Base-by-base conservation (phyloP, 2,888 invertebrate species). In the Dryomyza anilis region DNA sequence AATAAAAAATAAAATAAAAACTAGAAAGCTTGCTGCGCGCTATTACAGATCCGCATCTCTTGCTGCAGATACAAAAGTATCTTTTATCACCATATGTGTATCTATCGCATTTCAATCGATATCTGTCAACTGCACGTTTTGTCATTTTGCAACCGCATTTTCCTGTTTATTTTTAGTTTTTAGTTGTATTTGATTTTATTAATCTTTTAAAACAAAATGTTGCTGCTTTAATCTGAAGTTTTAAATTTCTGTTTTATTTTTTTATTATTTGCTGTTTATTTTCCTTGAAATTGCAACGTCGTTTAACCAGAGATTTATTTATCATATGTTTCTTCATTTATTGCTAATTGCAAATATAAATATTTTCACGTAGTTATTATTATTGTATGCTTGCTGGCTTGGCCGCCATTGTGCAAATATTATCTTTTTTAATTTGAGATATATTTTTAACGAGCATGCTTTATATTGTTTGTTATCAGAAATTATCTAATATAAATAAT, bases 261-360 rank as follows among this genome's bases (percentile, higher is more conserved):
- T 16, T 14, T 50, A 25, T 33, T 36, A 36, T 33, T 55, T 55
- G 55, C 5, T 1, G 21, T 55, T 55, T 55, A 8, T 10, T 21
- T 33, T 23, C 14, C 23, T 14, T 55, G 12, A 33, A 21, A 14
- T 55, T 36, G 16, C 55, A 19, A 14, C n/a, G 36, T 36, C 25
- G 50, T 25, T 25, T n/a, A 25, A n/a, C n/a, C n/a, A n/a, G n/a
- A n/a, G n/a, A n/a, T n/a, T n/a, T n/a, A n/a, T n/a, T 3, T 12
- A n/a, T 50, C 19, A 19, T 27, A 29, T 52, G 16, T 36, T 36
- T 21, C 36, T 55, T 12, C 25, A 23, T 12, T 16, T 60, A 36
- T 50, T 60, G 59, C 48, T 60, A 60, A 48, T 60, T 60, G 33
- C 23, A 33, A 23, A 50, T 33, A 33, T 60, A 48, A 50, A 60